Evolutionary conservation across 2,888 invertebrate genomes (phyloP), one percentile per base, ranked within the genome.

Genomic region (Pocota personata): DNA sequence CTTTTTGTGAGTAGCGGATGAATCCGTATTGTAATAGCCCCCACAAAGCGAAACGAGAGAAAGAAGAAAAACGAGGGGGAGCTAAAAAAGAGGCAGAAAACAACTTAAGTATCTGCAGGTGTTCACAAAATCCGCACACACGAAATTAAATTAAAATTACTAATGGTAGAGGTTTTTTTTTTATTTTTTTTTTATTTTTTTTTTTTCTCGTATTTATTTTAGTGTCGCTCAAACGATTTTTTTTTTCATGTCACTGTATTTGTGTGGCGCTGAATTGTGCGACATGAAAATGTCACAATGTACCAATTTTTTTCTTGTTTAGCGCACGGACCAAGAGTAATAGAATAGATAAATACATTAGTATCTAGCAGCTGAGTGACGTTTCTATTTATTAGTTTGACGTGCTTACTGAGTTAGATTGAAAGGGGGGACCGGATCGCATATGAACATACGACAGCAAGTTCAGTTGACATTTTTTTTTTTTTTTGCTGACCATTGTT

Each of bases 101-200:
- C 91, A 91, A 91, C 91, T 91, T 91, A 91, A 91, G 91, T 92
- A 91, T 91, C 91, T 91, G 91, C 91, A 91, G 91, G 91, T 91
- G 91, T 92, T 91, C 92, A 91, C 88, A 90, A 90, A 90, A 87
- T 87, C 78, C 77, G 82, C 87, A 87, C 87, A 87, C 82, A 82
- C 82, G 77, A 87, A 87, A 87, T 87, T 82, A 87, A 87, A 86
- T 86, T 86, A 82, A 86, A 86, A 82, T 86, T 86, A 86, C 86
- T 86, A 86, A 86, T 86, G 86, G 82, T 77, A 46, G 72, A 77
- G 76, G 27, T 62, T 58, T 64, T 48, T 67, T 30, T 57, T 57
- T 60, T 16, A 4, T 48, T 43, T 58, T 48, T 82, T 72, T 67
- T 30, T 57, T 57, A 58, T 16, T 5, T 48, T 43, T 58, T 48